These are phyloP conservation scores for Ischnus inquisitorius DNA, from an alignment of 2,888 invertebrate genomes.

Conservation along the genomic window DNA sequence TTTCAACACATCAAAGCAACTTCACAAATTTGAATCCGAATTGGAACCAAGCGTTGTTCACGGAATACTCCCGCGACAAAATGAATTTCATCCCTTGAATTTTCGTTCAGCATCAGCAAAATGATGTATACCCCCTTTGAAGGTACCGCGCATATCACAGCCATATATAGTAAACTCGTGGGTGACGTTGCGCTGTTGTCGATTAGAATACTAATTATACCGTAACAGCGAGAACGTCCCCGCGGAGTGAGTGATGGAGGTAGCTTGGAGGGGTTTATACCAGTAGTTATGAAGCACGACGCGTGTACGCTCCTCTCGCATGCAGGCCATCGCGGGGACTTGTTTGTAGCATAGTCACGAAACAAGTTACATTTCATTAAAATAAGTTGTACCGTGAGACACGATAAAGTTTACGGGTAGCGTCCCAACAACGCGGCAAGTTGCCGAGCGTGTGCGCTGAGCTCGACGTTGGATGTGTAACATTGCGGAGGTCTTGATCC, in stretches of 20 bases:
- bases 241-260: conserved; percentile 40
- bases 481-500: background rate
- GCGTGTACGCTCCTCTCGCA: conserved; percentile 19
- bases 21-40: too few relatives aligned
- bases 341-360: conserved; percentile 47
- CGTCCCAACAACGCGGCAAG: background rate
- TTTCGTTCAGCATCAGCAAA: background rate
- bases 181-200: conserved; percentile 40
- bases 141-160: conserved; percentile 2
- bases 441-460: background rate
- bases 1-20: too few relatives aligned
- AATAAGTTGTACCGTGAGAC: conserved; percentile 52
- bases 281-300: background rate
- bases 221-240: conserved; percentile 46
- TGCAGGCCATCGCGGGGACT: conserved; percentile 26
- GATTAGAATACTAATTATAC: conserved; percentile 65
- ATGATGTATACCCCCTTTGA: background rate
- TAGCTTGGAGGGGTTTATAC: background rate
- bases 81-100: background rate
- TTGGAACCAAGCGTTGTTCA: background rate
- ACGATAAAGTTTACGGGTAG: conserved; percentile 50
- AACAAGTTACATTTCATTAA: conserved; percentile 68
- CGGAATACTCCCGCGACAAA: background rate
- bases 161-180: background rate
- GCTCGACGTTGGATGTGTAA: background rate